A percentile compares a stretch with the other conserved stretches of the same genome.
Evolutionary conservation across 2,888 invertebrate species (phyloP).

Genomic region (Hoplodrina blanda): DNA sequence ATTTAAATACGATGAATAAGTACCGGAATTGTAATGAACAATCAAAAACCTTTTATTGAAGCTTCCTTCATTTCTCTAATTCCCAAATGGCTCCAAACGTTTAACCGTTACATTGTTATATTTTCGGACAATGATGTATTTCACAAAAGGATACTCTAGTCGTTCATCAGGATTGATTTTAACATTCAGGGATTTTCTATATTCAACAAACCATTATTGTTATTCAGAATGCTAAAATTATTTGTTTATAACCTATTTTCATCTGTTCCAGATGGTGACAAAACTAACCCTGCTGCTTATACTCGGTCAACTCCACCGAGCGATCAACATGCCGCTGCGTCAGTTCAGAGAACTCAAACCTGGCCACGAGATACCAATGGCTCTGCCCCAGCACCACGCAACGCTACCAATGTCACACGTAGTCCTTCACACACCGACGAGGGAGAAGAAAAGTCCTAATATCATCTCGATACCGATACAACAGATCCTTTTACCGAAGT

Average conservation of each 20-base stretch:
- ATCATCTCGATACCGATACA: slow-evolving; percentile 72
- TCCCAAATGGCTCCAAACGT: slow-evolving; percentile 7
- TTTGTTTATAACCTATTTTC: not conserved
- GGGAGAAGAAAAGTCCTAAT: slow-evolving; percentile 72
- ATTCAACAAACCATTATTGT: not conserved
- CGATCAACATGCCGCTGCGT: slow-evolving; percentile 64
- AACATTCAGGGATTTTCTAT: not conserved
- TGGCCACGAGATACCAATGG: slow-evolving; percentile 48
- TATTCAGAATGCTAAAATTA: not conserved
- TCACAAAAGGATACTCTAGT: slow-evolving; percentile 27
- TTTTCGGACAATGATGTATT: slow-evolving; percentile 21
- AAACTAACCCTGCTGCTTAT: slow-evolving; percentile 67
- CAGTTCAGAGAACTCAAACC: slow-evolving; percentile 52
- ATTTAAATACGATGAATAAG: not conserved
- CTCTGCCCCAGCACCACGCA: slow-evolving; percentile 53
- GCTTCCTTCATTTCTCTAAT: slow-evolving; percentile 17
- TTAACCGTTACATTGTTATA: slow-evolving; percentile 27
- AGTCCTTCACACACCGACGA: slow-evolving; percentile 45
- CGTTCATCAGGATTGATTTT: not conserved
- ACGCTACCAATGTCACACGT: slow-evolving; percentile 29
- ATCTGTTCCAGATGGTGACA: slow-evolving; percentile 72
- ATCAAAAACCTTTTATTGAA: slow-evolving; percentile 13
- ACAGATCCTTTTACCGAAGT: slow-evolving; percentile 68
- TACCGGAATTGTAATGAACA: slow-evolving; percentile 1
- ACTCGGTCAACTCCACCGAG: slow-evolving; percentile 64